A percentile compares a stretch with the other conserved stretches of the same genome.
These are phyloP conservation scores for Piscicola geometra DNA, from an alignment of 2,888 invertebrate species.

Conservation along the genomic window DNA sequence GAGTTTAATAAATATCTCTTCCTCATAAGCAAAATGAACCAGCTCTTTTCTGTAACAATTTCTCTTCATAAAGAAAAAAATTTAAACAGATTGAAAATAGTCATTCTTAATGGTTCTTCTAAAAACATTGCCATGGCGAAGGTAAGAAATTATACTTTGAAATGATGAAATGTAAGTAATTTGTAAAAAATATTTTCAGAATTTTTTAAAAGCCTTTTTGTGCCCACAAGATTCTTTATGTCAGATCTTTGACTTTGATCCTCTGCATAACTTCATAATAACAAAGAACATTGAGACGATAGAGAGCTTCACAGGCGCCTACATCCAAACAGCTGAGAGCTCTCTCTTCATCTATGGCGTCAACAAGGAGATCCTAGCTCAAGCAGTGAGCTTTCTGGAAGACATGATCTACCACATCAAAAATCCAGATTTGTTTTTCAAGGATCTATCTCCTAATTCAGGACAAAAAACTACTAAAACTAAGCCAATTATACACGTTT, in stretches of 20 bases:
- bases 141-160: not conserved
- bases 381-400: not conserved
- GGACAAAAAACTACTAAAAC: too few species aligned
- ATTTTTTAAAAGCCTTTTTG: not conserved
- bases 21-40: not conserved
- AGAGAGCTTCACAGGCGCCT: not conserved
- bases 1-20: not conserved
- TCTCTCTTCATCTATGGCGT: constrained; percentile 8
- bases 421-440: too few species aligned
- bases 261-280: not conserved
- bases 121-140: not conserved
- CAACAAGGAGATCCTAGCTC: not conserved
- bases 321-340: not conserved
- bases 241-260: not conserved
- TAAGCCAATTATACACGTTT: too few species aligned
- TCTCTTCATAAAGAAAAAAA: not conserved
- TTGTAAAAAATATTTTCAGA: not conserved
- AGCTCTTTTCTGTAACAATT: not conserved
- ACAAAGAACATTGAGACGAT: not conserved
- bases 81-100: not conserved
- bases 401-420: not conserved
- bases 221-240: not conserved
- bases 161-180: not conserved
- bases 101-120: not conserved
- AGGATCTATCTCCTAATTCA: too few species aligned